Base-by-base conservation (phyloP, 2,888 invertebrate genomes). In the Monoplex corrugatus region DNA sequence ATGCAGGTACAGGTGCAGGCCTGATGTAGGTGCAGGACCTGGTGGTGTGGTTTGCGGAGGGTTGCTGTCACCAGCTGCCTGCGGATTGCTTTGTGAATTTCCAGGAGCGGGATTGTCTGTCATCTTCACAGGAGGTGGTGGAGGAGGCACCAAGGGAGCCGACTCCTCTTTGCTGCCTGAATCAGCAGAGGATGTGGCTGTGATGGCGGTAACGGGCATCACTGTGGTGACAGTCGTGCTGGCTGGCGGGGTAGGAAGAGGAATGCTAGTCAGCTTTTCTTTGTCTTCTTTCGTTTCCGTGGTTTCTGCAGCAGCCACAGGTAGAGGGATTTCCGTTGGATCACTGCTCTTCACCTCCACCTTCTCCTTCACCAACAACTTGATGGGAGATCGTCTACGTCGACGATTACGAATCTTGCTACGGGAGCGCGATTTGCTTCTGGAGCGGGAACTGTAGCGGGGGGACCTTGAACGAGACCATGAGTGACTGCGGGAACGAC, bases 271-370 rank as follows among this genome's bases (percentile, higher is more conserved):
- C 2, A 91, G 89, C 50, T 90, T 89, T 5, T 87, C 82, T 23
- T 89, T 90, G 19, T 90, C 89, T 28, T 90, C 90, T 87, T 91
- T 89, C 45, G 85, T 86, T 40, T 90, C 89, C 28, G 91, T 45
- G 6, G 78, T 85, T 3, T 85, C 83, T 16, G 86, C 63, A 23
- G 89, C 91, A 35, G 87, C 88, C 23, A 50, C 92, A 57, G 94
- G 94, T 13, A 94, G 87, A 43, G 94, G 94, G 68, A 94, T 94
- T 90, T 94, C 93, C 50, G 92, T 90, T 2, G 94, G 93, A 88
- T 94, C 93, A 83, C 91, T 91, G 32, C 87, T 75, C 6, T 75
- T 86, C 28, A 88, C 50, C 50, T 89, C 72, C 23, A 89, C 91
- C 84, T 91, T 91, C 50, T 90, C 87, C 50, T 88, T 88, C 89